Conservation (phyloP, 2,888 invertebrate genomes). For the Stegophylla sp. region DNA sequence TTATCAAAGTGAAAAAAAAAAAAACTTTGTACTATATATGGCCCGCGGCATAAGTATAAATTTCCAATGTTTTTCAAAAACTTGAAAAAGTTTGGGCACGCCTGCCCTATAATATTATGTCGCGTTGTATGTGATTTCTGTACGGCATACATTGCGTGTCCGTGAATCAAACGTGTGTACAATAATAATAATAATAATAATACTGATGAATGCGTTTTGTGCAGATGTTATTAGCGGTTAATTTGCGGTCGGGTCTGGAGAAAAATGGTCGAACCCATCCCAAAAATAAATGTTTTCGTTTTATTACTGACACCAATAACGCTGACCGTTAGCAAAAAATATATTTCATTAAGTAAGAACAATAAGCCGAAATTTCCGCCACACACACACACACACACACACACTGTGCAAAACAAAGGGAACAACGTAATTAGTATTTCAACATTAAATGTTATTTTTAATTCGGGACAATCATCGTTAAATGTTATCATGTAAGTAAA, state of each 20-base stretch:
- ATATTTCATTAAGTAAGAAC: conserved; percentile 11
- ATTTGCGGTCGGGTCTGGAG: not conserved
- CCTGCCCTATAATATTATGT: no score
- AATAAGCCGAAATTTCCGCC: conserved; percentile 23
- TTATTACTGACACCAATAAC: conserved; percentile 15
- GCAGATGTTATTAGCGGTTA: not conserved
- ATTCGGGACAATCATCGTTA: conserved; percentile 13
- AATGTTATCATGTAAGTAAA: not conserved
- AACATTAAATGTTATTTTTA: conserved; percentile 34
- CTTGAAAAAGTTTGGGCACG: no score
- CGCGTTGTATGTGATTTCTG: no score
- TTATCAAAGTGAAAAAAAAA: no score
- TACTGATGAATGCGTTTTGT: no score
- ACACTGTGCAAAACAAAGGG: not conserved
- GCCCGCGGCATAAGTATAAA: no score
- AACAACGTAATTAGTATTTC: conserved; percentile 6
- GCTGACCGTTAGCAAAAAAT: not conserved
- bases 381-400: not conserved
- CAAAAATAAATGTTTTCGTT: not conserved
- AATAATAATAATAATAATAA: no score
- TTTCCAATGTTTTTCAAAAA: no score
- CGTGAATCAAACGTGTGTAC: no score
- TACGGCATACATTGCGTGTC: no score
- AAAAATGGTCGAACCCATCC: not conserved
- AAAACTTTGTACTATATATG: no score